Base-by-base conservation (phyloP, 2,797 vertebrate species). In the Macropus fuliginosus region DNA sequence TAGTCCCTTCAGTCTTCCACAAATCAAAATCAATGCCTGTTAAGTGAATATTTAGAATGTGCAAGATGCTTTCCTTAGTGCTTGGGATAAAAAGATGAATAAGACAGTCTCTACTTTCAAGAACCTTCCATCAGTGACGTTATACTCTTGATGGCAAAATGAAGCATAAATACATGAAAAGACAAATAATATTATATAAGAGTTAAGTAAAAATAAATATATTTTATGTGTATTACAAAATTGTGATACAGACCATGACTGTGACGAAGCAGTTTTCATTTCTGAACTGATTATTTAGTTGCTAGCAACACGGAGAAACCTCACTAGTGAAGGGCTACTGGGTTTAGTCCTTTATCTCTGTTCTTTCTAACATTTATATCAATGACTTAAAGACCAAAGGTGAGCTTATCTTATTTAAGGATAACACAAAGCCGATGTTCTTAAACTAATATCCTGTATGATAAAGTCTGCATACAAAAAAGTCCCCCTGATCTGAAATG, bases 71-170 rank as follows among this genome's bases (percentile, higher is more conserved):
- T 28, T 0, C 21, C 62, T 74, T 56, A 0, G 50, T 92, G 54
- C 91, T 96, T 94, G 92, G 40, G 29, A 90, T 92, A 21, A 57
- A 95, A 92, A 93, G 46, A 66, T 92, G 6, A 59, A 90, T 94
- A 92, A 55, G 66, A 90, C 54, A 46, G n/a, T 91, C 46, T 31
- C 14, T 94, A 95, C 54, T 14, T 46, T n/a, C 54, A 94, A 93
- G 27, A 5, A n/a, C 31, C 66, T 81, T 46, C 5, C 18, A 81
- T 81, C 18, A 81, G n/a, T 81, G 66, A 81, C 18, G 9, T 81
- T 24, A 81, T 81, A 81, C 10, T 81, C n/a, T 81, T 81, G n/a
- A 21, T 81, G n/a, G 18, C 6, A 81, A 81, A 74, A 24, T 40
- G 66, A 81, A 81, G 6, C 34, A 74, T 21, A 74, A 74, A 8